A percentile compares a stretch with the other conserved stretches of the same genome.
Conservation (phyloP, 2,888 invertebrate genomes). For the Drosophila kanekoi region DNA sequence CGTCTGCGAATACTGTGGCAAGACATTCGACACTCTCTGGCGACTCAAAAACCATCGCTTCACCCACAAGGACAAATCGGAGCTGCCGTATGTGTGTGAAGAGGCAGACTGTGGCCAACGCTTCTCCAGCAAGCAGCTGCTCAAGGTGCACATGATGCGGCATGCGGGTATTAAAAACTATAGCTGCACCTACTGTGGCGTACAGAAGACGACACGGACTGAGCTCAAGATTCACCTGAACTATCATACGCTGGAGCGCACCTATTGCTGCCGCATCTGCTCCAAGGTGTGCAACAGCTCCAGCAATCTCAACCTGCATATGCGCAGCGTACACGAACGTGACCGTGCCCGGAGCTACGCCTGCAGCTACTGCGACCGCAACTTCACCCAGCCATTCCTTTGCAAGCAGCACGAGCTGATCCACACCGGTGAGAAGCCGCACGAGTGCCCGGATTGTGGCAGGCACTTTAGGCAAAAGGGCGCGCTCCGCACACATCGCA, state of each 20-base stretch:
- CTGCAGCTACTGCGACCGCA: slow-evolving; percentile 78
- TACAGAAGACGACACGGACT: slow-evolving; percentile 81
- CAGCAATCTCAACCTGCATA: slow-evolving; percentile 79
- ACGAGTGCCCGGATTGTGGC: slow-evolving; percentile 77
- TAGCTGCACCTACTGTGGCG: slow-evolving; percentile 81
- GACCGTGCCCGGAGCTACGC: slow-evolving; percentile 74
- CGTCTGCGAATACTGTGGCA: slow-evolving; percentile 51
- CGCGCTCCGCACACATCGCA: slow-evolving; percentile 78
- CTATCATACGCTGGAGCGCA: slow-evolving; percentile 81
- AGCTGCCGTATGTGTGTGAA: slow-evolving; percentile 77
- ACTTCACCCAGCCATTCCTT: slow-evolving; percentile 79
- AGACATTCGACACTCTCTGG: slow-evolving; percentile 55
- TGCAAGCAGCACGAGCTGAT: slow-evolving; percentile 83
- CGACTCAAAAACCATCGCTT: slow-evolving; percentile 76
- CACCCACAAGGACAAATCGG: slow-evolving; percentile 75
- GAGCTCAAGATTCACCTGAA: slow-evolving; percentile 82
- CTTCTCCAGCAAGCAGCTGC: slow-evolving; percentile 76
- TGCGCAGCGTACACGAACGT: slow-evolving; percentile 80
- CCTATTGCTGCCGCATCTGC: slow-evolving; percentile 79
- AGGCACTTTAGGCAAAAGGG: slow-evolving; percentile 79
- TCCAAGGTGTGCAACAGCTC: slow-evolving; percentile 80
- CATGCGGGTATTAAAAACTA: slow-evolving; percentile 83
- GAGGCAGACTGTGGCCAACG: slow-evolving; percentile 65
- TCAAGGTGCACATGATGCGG: slow-evolving; percentile 82
- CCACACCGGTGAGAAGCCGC: slow-evolving; percentile 83